Evolutionary conservation across 2,888 invertebrate genomes (phyloP).

Genomic region (Gonocerus acuteangulatus): DNA sequence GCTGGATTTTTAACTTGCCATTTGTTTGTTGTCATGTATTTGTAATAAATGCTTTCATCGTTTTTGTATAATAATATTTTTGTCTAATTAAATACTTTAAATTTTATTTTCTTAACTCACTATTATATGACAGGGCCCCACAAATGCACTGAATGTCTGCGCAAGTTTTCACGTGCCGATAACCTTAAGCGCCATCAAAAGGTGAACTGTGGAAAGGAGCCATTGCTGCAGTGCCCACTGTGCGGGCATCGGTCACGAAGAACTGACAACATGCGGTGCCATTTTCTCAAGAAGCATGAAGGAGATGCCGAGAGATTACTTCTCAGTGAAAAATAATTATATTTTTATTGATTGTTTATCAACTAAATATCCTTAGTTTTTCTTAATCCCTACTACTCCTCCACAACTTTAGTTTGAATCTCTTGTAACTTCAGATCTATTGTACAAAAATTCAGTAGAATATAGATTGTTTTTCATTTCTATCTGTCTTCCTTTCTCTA

Average conservation of each 20-base stretch:
- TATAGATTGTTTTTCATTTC: too few relatives aligned
- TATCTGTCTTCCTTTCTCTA: too few relatives aligned
- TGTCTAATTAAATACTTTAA: neutral
- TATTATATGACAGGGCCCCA: neutral
- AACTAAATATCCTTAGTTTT: neutral
- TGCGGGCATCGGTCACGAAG: constrained; percentile 12
- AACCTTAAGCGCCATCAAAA: constrained; percentile 29
- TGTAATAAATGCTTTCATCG: neutral
- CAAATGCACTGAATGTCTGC: constrained; percentile 24
- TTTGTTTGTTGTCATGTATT: neutral
- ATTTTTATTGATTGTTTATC: neutral
- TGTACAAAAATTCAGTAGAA: neutral
- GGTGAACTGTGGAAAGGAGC: constrained; percentile 28
- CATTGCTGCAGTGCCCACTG: constrained; percentile 22
- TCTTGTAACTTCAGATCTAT: neutral
- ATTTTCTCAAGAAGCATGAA: constrained; percentile 17
- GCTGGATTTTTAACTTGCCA: neutral
- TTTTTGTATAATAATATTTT: neutral
- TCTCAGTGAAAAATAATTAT: neutral
- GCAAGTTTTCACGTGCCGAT: constrained; percentile 24
- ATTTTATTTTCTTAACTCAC: neutral
- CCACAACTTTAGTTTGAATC: neutral
- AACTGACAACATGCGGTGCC: constrained; percentile 20
- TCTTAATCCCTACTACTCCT: too few relatives aligned
- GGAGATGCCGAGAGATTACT: neutral